Conservation (phyloP, 2,797 vertebrate species). For the Clarias platycephalus region DNA sequence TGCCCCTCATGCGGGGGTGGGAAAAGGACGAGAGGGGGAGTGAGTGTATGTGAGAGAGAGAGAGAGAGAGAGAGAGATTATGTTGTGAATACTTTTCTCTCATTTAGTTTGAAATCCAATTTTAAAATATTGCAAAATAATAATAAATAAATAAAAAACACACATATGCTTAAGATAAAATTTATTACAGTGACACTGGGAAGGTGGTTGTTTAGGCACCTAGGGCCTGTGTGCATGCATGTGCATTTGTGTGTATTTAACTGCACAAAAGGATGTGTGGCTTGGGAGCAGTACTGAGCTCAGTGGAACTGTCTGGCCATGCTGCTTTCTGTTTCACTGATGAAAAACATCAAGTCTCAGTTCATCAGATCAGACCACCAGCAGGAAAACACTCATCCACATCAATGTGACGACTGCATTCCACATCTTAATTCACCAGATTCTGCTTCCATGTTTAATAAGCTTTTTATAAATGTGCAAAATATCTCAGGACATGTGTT, state of each 20-base stretch:
- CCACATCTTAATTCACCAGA: neutral
- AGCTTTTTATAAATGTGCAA: neutral
- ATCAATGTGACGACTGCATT: neutral
- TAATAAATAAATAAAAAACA: neutral
- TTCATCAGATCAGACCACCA: conserved; percentile 22
- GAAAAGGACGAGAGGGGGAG: neutral
- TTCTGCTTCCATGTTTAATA: neutral
- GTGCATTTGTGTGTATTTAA: neutral
- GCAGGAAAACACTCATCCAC: conserved; percentile 35
- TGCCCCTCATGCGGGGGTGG: conserved; percentile 32
- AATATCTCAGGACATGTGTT: neutral
- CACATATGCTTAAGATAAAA: neutral
- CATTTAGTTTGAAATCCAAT: neutral
- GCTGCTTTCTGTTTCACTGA: neutral
- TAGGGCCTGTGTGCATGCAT: neutral
- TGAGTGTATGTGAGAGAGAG: neutral
- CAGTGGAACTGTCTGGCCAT: neutral
- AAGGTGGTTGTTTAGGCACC: neutral
- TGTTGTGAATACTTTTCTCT: neutral
- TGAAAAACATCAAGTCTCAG: conserved; percentile 13
- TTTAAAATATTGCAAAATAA: neutral
- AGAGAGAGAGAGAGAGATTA: neutral
- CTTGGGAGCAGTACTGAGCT: neutral
- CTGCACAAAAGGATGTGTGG: neutral
- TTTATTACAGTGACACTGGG: no score